A percentile compares a stretch with the other conserved stretches of the same genome.
These are phyloP conservation scores for Lagria hirta DNA, from an alignment of 2,888 invertebrate genomes.

Conservation along the genomic window DNA sequence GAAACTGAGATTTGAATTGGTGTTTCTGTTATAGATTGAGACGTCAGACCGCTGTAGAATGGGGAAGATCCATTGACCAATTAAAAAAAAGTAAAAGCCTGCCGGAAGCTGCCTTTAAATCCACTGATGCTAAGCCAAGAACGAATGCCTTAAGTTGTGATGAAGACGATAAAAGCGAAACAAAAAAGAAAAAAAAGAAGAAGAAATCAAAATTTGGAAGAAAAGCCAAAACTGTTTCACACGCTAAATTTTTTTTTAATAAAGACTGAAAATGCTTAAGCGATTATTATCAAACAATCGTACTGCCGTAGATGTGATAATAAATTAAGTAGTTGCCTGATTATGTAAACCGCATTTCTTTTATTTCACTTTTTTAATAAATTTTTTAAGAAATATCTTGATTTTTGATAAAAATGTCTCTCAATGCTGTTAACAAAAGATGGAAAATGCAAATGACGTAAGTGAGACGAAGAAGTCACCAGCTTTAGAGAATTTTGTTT, in stretches of 20 bases:
- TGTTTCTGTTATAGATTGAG: constrained; percentile 42
- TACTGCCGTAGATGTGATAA: constrained; percentile 40
- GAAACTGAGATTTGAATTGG: too few species aligned
- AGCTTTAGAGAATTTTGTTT: too few species aligned
- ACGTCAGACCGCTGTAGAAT: constrained; percentile 39
- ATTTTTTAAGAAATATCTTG: too few species aligned
- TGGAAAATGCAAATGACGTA: too few species aligned
- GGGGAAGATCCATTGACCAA: constrained; percentile 20
- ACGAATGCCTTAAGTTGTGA: constrained; percentile 29
- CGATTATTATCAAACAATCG: constrained; percentile 23
- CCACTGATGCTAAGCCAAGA: constrained; percentile 25
- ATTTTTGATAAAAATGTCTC: too few species aligned
- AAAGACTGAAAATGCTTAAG: constrained; percentile 24
- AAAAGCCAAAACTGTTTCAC: constrained; percentile 43
- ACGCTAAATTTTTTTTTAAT: constrained; percentile 35
- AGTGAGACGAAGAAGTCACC: too few species aligned
- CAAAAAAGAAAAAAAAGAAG: constrained; percentile 46
- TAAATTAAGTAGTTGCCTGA: constrained; percentile 14
- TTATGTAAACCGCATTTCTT: constrained; percentile 8
- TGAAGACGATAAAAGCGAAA: constrained; percentile 26
- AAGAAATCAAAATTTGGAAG: constrained; percentile 44
- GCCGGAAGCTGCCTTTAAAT: constrained; percentile 36
- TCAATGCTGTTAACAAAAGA: too few species aligned
- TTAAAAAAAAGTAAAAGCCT: constrained; percentile 45
- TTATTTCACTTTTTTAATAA: constrained; percentile 12